Base-by-base conservation (phyloP, 2,888 invertebrate genomes). In the Desoria tigrina region DNA sequence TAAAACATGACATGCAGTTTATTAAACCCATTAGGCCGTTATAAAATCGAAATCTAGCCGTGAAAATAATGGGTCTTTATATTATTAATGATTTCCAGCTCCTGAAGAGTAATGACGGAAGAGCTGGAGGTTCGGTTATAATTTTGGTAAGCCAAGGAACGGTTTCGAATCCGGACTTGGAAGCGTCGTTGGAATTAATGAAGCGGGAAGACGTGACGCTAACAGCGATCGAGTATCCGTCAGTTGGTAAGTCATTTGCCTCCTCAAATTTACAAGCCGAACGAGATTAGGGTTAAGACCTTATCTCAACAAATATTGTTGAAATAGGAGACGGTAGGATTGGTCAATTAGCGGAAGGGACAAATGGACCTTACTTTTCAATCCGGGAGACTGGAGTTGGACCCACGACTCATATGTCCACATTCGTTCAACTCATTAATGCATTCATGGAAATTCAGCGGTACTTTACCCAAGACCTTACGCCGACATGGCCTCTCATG, bases 81-180 rank as follows among this genome's bases (percentile, higher is more conserved):
- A n/a, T n/a, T n/a, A n/a, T n/a, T n/a, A n/a, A n/a, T n/a, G n/a
- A n/a, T 39, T 64, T 65, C 28, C 65, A 76, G 76, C 61, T 76
- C 62, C 71, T 76, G 53, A 74, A 75, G 65, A 73, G 74, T 21
- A 74, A 75, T 72, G 71, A 72, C 60, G 73, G 74, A 66, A 65
- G 74, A 61, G 72, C 76, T 63, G 76, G 74, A 45, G 76, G 76
- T 28, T 74, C 76, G n/a, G 76, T 75, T 61, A 76, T 76, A 63
- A 76, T 76, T 57, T 72, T 76, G 32, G 70, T 76, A 50, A 75
- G 74, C 68, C 74, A 74, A 69, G 75, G 76, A 42, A 74, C 73
- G 18, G 75, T 75, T 37, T 74, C 75, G n/a, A 74, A 69, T 56
- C 65, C 74, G n/a, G 76, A 76, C 45, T 64, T 76, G 67, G 76